Percentiles rank a stretch among this genome's conserved stretches.
phyloP scores from a whole-genome alignment of 2,797 vertebrate genomes.

The Graptemys geographica region DNA sequence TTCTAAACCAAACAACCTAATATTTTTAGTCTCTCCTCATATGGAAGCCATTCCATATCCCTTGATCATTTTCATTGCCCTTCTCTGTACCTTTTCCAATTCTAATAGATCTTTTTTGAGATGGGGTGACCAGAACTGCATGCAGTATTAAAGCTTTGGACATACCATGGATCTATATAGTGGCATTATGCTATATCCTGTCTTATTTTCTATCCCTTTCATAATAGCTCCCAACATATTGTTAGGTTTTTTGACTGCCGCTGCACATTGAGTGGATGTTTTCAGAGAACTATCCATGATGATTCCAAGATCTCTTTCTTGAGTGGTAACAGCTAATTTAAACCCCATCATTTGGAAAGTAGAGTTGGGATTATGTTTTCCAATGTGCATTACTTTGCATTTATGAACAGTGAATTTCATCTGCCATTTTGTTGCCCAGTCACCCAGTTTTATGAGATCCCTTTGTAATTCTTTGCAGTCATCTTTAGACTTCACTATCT shows the following conservation, averaged over 20 bases:
- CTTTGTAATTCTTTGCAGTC: neutral
- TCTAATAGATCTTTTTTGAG: neutral
- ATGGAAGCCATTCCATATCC: neutral
- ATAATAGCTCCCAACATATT: neutral
- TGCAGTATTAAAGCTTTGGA: neutral
- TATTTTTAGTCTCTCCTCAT: neutral
- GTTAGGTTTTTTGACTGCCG: neutral
- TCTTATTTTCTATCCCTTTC: neutral
- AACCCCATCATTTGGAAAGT: neutral
- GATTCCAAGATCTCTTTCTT: no score
- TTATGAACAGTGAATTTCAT: neutral
- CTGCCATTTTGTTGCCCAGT: neutral
- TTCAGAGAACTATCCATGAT: neutral
- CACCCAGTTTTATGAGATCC: neutral
- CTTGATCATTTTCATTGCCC: neutral
- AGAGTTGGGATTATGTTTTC: neutral
- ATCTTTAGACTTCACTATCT: neutral
- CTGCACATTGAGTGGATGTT: neutral
- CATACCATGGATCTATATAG: neutral
- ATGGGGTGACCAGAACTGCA: neutral
- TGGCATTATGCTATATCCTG: neutral
- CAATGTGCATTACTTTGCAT: neutral
- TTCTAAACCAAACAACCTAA: neutral
- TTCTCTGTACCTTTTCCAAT: neutral
- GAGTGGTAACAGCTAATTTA: neutral